Base-by-base conservation (phyloP, 2,113 vertebrate species). In the Hydrochoerus hydrochaeris region DNA sequence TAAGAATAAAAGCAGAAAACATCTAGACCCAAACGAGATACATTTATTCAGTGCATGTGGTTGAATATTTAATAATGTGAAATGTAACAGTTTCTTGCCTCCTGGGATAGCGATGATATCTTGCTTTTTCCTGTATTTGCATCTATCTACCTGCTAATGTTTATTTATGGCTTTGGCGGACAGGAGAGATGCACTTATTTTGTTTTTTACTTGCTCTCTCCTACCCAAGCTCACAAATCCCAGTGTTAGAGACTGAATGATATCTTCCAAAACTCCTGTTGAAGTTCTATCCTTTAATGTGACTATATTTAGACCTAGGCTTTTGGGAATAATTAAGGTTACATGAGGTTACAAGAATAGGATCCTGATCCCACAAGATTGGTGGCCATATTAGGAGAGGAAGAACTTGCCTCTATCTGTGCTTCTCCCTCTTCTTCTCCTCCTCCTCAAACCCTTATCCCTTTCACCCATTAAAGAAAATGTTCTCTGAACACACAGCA, bases 1-100 rank as follows among this genome's bases (percentile, higher is more conserved):
- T 97, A 96, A 97, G 94, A 98, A 97, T 90, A 95, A 96, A 94
- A 32, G n/a, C 96, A 95, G 84, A 86, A 97, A 96, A 88, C 81
- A 93, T 94, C 91, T 89, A 97, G 75, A 26, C 84, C 87, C 95
- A 94, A 80, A 96, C 91, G 87, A 97, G 88, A 96, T 94, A 95
- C 46, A 92, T 98, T 97, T 97, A 97, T 94, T 96, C 82, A 5
- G 9, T 67, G 4, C 19, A 16, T 91, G 94, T 92, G 54, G 54
- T 94, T 95, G 95, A 96, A 94, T 90, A 91, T 93, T 91, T 94
- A 94, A 96, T 97, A 97, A 95, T 97, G 95, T 97, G 82, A 97
- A 97, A 97, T 91, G 60, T 87, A 97, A 91, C 85, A 35, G 65
- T 88, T 65, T 95, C 86, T 95, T 96, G 22, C 32, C 85, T 88